These are phyloP conservation scores for Criorhina ranunculi DNA, from an alignment of 2,888 invertebrate species.

Conservation along the genomic window DNA sequence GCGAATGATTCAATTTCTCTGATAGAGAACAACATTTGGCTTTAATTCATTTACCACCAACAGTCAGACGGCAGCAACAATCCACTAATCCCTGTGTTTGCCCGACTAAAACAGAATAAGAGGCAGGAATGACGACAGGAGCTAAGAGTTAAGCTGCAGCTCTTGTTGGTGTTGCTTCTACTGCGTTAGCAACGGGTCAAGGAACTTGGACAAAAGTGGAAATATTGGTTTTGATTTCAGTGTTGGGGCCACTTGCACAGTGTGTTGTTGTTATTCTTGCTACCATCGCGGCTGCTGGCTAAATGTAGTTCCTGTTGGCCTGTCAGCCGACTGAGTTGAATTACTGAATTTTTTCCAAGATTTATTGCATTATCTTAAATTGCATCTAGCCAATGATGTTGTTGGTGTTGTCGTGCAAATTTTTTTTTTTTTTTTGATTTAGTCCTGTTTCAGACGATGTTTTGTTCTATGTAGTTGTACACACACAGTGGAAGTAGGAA, in stretches of 20 bases:
- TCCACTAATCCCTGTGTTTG: conserved; percentile 68
- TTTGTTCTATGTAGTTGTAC: conserved; percentile 42
- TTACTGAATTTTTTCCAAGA: conserved; percentile 74
- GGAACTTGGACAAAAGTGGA: conserved; percentile 72
- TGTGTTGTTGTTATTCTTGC: conserved; percentile 34
- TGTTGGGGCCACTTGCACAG: conserved; percentile 45
- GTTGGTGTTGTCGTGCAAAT: conserved; percentile 48
- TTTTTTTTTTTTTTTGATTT: too few species aligned
- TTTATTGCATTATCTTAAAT: conserved; percentile 76
- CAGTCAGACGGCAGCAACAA: conserved; percentile 56
- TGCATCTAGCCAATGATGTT: conserved; percentile 70
- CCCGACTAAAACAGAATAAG: conserved; percentile 38
- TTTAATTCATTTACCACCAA: conserved; percentile 60
- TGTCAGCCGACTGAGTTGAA: conserved; percentile 67
- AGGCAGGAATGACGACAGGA: conserved; percentile 58
- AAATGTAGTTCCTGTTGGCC: conserved; percentile 70
- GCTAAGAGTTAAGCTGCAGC: conserved; percentile 48
- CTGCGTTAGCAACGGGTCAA: conserved; percentile 56
- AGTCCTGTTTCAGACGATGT: conserved; percentile 45
- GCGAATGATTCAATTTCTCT: conserved; percentile 65
- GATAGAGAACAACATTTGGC: conserved; percentile 65
- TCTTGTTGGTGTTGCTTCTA: conserved; percentile 6
- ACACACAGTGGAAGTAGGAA: conserved; percentile 41
- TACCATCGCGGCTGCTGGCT: conserved; percentile 2
- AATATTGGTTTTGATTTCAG: conserved; percentile 77